These are phyloP conservation scores for Pleuronectes platessa DNA, from an alignment of 2,113 vertebrate species.

Conservation along the genomic window DNA sequence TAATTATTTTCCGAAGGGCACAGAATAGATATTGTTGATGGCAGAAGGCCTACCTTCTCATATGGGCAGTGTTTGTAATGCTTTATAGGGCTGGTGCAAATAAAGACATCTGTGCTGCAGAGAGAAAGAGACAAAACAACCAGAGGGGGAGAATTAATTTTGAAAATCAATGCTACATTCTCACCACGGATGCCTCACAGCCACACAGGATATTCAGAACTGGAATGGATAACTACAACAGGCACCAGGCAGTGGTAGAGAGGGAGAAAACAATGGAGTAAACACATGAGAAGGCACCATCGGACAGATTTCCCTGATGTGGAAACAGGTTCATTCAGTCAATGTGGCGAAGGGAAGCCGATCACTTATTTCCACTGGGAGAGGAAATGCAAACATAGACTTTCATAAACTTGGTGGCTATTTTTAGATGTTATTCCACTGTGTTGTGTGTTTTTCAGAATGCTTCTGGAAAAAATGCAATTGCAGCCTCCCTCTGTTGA, in stretches of 20 bases:
- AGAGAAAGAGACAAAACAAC: conserved; percentile 39
- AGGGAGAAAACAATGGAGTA: background rate
- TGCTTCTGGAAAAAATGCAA: background rate
- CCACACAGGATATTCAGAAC: background rate
- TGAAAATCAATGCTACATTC: background rate
- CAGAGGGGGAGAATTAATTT: conserved; percentile 6
- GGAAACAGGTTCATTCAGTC: background rate
- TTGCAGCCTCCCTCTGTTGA: background rate
- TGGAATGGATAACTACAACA: background rate
- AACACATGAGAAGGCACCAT: background rate
- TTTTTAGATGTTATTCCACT: conserved; percentile 17
- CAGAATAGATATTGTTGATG: conserved; percentile 2
- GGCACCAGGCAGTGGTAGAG: background rate
- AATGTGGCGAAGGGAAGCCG: background rate
- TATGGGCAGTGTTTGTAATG: conserved; percentile 90
- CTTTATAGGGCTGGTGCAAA: conserved; percentile 96
- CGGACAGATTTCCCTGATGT: background rate
- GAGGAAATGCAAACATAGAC: conserved; percentile 29
- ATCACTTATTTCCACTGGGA: background rate
- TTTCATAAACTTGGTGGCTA: background rate
- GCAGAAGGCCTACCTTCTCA: conserved; percentile 87
- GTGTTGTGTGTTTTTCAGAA: background rate
- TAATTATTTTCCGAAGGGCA: background rate
- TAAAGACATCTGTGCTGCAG: conserved; percentile 93
- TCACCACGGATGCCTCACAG: background rate